Evolutionary conservation across 2,888 invertebrate genomes (phyloP).

Genomic region (Monoplex corrugatus): DNA sequence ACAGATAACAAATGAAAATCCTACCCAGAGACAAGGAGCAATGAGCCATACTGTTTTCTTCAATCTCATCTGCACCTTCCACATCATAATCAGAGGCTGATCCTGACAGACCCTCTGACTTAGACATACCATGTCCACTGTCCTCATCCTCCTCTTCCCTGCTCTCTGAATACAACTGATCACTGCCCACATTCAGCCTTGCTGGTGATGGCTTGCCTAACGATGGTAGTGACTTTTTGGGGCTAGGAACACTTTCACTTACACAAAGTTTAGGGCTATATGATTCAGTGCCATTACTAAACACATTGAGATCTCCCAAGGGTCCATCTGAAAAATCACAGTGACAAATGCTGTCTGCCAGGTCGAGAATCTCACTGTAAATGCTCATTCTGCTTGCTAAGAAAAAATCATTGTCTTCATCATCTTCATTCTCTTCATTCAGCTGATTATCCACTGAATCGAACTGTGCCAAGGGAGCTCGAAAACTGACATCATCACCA

Average conservation of each 20-base stretch:
- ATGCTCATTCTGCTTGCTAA: constrained; percentile 46
- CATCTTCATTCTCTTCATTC: neutral
- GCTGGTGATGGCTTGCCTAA: neutral
- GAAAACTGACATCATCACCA: constrained; percentile 68
- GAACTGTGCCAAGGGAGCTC: constrained; percentile 65
- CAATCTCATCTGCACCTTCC: neutral
- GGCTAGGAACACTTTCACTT: neutral
- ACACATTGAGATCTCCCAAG: neutral
- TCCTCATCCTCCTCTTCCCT: neutral
- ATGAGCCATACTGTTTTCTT: neutral
- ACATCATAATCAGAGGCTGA: neutral
- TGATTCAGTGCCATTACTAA: no score
- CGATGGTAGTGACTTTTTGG: neutral
- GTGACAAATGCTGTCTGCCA: constrained; percentile 55
- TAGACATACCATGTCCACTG: constrained; percentile 6
- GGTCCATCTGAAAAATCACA: constrained; percentile 53
- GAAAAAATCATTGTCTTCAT: neutral
- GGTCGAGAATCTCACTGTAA: constrained; percentile 54
- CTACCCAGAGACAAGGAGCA: neutral
- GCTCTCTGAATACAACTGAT: neutral
- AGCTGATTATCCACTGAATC: constrained; percentile 51
- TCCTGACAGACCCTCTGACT: neutral
- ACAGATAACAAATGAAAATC: no score
- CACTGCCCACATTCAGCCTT: neutral
- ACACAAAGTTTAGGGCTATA: neutral